Evolutionary conservation across 2,113 vertebrate species (phyloP).

Genomic region (Anser cygnoides): DNA sequence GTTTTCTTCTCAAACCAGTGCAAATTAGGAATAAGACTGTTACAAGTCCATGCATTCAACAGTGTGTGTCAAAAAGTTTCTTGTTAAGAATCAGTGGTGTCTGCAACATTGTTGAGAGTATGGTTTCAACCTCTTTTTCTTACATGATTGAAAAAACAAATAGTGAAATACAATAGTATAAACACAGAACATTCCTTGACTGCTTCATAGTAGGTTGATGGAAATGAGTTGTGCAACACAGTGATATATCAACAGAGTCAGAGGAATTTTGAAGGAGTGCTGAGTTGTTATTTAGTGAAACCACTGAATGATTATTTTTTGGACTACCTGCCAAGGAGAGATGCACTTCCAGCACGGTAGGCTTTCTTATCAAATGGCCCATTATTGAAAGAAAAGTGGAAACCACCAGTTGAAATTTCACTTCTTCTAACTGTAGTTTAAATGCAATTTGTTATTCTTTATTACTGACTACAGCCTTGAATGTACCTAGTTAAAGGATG

Average conservation of each 20-base stretch:
- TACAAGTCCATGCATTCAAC: neutral
- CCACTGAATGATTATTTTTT: neutral
- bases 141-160: neutral
- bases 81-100: neutral
- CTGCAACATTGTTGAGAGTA: neutral
- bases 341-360: neutral
- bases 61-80: neutral
- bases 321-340: neutral
- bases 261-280: slow-evolving; percentile 15
- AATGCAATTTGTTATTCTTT: slow-evolving; percentile 17
- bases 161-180: slow-evolving; percentile 25
- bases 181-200: slow-evolving; percentile 34
- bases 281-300: slow-evolving; percentile 1
- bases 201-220: neutral
- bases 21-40: neutral
- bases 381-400: neutral
- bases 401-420: neutral
- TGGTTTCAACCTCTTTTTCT: neutral
- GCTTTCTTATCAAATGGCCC: neutral
- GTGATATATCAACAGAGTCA: neutral
- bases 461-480: neutral
- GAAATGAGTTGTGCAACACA: slow-evolving; percentile 41
- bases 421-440: neutral
- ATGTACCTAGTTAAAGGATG: neutral
- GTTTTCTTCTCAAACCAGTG: neutral